Evolutionary conservation across 2,888 invertebrate genomes (phyloP).

Genomic region (Microctonus aethiopoides): DNA sequence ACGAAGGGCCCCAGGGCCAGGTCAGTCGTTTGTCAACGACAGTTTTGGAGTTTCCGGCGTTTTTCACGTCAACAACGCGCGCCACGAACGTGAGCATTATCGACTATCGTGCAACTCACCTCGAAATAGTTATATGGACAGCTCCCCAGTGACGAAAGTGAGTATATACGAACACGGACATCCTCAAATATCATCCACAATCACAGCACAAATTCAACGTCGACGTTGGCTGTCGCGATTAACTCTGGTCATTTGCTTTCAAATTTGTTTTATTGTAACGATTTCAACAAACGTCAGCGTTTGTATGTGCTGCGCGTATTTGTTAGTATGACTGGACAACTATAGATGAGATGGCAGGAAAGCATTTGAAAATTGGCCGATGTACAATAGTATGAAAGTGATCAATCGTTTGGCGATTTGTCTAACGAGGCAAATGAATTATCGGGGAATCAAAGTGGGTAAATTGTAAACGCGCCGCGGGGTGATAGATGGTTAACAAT

Average conservation of each 20-base stretch:
- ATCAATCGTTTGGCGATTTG: constrained; percentile 31
- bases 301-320: not conserved
- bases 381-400: constrained; percentile 17
- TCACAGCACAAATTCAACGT: not conserved
- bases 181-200: not conserved
- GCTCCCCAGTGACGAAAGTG: constrained; percentile 12
- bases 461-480: constrained; percentile 5
- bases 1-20: constrained; percentile 30
- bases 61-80: constrained; percentile 30
- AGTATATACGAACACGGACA: not conserved
- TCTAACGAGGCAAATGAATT: constrained; percentile 34
- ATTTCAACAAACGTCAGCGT: constrained; percentile 12
- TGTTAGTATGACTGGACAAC: not conserved
- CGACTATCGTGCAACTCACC: constrained; percentile 25
- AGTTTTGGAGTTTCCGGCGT: constrained; percentile 37
- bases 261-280: constrained; percentile 30
- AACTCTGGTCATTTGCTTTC: not conserved
- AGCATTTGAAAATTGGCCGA: constrained; percentile 23
- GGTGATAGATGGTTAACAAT: constrained; percentile 27
- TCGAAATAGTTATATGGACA: constrained; percentile 26
- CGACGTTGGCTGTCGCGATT: not conserved
- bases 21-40: constrained; percentile 43
- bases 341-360: not conserved
- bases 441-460: constrained; percentile 24
- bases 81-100: constrained; percentile 29